Evolutionary conservation across 2,113 vertebrate genomes (phyloP).

Genomic region (Varanus komodoensis): DNA sequence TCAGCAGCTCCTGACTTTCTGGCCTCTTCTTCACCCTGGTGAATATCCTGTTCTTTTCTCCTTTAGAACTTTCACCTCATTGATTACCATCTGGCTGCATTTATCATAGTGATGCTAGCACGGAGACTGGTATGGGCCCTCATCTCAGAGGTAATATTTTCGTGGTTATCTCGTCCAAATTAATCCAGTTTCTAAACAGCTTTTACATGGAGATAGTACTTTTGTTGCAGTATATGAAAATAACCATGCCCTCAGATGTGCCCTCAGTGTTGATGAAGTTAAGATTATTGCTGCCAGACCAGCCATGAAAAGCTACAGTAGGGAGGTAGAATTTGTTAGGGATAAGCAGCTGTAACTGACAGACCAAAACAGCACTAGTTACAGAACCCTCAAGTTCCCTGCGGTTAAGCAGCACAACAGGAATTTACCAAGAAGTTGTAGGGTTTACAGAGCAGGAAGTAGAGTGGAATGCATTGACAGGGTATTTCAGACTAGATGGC

Average conservation of each 20-base stretch:
- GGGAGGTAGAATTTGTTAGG: neutral
- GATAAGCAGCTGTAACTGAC: neutral
- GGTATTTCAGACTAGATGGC: no score
- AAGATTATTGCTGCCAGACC: neutral
- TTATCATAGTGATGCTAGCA: constrained; percentile 98
- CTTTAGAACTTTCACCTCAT: constrained; percentile 97
- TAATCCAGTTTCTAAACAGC: neutral
- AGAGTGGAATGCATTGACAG: neutral
- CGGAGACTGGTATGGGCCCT: constrained; percentile 97
- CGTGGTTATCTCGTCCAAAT: constrained; percentile 33
- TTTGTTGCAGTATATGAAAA: neutral
- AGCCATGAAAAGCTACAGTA: neutral
- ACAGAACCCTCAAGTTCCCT: neutral
- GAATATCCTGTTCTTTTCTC: constrained; percentile 68
- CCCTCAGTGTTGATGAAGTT: neutral
- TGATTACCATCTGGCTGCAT: constrained; percentile 96
- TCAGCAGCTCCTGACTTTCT: constrained; percentile 42
- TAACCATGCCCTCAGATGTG: neutral
- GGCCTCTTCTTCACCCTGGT: constrained; percentile 55
- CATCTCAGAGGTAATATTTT: constrained; percentile 90
- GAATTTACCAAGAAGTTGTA: neutral
- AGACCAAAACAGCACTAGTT: neutral
- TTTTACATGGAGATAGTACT: neutral
- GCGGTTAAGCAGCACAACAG: neutral
- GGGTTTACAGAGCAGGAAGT: neutral